phyloP scores from a whole-genome alignment of 2,888 invertebrate genomes.

The Andrena hattorfiana region DNA sequence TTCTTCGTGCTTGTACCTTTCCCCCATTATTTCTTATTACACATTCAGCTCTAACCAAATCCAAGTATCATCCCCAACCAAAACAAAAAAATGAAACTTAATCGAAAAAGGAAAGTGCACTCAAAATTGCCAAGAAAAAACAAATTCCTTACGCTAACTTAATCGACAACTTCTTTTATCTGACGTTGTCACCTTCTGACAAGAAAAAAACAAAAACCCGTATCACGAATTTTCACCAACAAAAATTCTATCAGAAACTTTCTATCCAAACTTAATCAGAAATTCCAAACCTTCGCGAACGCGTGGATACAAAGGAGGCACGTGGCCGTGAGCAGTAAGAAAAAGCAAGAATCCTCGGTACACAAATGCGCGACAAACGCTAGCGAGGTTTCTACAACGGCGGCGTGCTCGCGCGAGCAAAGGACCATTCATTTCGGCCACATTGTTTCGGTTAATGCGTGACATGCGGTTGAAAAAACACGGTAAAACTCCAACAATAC shows the following conservation, averaged over 20 bases:
- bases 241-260: neutral
- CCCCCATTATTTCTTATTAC: too few species aligned
- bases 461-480: conserved; percentile 71
- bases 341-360: conserved; percentile 29
- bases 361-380: conserved; percentile 54
- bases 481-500: conserved; percentile 77
- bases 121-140: too few species aligned
- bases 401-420: conserved; percentile 23
- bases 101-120: too few species aligned
- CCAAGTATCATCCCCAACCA: too few species aligned
- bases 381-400: conserved; percentile 45
- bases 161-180: too few species aligned
- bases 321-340: conserved; percentile 9
- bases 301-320: conserved; percentile 42
- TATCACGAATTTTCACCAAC: conserved; percentile 41
- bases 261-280: conserved; percentile 16
- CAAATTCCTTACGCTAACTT: too few species aligned
- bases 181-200: too few species aligned
- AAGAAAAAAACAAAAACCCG: neutral
- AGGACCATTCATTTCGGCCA: conserved; percentile 66
- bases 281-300: conserved; percentile 27
- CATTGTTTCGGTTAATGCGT: conserved; percentile 71
- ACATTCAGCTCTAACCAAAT: too few species aligned
- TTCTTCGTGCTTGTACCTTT: too few species aligned
- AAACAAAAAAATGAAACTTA: too few species aligned